Evolutionary conservation across 2,797 vertebrate genomes (phyloP).

Genomic region (Brotogeris chrysoptera): DNA sequence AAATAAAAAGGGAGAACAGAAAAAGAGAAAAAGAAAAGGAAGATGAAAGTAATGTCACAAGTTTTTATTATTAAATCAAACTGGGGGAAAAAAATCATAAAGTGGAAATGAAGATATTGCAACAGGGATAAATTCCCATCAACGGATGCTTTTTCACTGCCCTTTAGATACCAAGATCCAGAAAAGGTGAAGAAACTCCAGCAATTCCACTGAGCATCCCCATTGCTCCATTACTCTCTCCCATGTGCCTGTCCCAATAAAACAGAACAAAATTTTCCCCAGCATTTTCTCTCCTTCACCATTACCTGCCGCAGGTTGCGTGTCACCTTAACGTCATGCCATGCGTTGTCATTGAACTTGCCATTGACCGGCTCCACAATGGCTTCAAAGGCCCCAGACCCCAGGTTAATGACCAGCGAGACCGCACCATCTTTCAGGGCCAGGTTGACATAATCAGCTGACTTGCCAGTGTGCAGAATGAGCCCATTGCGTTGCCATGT

Average conservation of each 20-base stretch:
- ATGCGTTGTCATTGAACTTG: conserved; percentile 98
- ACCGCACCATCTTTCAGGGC: conserved; percentile 96
- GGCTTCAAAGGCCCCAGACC: conserved; percentile 97
- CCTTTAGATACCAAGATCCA: not conserved
- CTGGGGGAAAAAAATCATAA: not conserved
- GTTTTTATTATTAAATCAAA: conserved; percentile 70
- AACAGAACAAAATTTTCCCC: not conserved
- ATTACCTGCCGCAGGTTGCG: conserved; percentile 99
- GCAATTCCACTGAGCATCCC: not conserved
- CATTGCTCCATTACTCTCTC: not conserved
- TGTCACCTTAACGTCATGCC: conserved; percentile 99
- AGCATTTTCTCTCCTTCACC: conserved; percentile 58
- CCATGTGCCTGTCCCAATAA: not conserved
- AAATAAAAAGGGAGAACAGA: conserved; percentile 59
- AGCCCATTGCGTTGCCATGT: conserved; percentile 97
- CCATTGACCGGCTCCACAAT: conserved; percentile 98
- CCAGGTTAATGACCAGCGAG: conserved; percentile 97
- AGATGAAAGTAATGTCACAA: conserved; percentile 75
- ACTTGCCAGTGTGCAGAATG: conserved; percentile 97
- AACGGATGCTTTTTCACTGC: not conserved
- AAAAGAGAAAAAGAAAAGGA: conserved; percentile 67
- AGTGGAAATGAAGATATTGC: conserved; percentile 46
- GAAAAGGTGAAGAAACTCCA: not conserved
- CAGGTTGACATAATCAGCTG: conserved; percentile 97
- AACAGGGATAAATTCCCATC: conserved; percentile 11